phyloP scores from a whole-genome alignment of 2,888 invertebrate genomes.

The Cosmopolites sordidus region DNA sequence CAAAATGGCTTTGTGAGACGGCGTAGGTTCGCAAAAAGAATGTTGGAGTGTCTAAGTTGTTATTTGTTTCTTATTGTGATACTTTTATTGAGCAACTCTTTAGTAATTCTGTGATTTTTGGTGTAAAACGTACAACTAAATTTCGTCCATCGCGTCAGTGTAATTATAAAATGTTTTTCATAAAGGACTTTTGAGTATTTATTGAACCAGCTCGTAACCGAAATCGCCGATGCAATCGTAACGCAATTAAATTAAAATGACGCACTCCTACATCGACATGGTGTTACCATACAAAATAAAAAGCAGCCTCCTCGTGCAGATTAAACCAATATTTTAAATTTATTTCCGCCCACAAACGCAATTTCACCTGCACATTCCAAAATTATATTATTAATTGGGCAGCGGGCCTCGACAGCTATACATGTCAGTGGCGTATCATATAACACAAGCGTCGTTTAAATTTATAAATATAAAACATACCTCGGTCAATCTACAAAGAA shows the following conservation, averaged over 20 bases:
- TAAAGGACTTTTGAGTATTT: no score
- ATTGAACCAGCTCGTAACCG: background rate
- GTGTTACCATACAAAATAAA: background rate
- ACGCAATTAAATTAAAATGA: background rate
- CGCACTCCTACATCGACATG: background rate
- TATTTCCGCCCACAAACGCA: constrained; percentile 23
- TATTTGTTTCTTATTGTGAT: no score
- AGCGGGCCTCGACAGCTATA: constrained; percentile 11
- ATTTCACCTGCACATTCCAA: constrained; percentile 26
- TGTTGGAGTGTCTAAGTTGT: no score
- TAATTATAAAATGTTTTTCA: no score
- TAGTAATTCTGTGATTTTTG: no score
- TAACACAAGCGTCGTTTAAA: background rate
- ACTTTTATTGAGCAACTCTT: no score
- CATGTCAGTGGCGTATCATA: constrained; percentile 7
- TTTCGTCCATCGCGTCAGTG: no score
- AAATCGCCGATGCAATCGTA: background rate
- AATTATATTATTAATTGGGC: constrained; percentile 24
- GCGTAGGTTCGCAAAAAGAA: no score
- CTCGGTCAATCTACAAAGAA: no score
- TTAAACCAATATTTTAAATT: constrained; percentile 28
- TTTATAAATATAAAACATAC: no score
- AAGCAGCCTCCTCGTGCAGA: constrained; percentile 16
- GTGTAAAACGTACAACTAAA: no score
- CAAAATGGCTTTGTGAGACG: no score